Evolutionary conservation across 2,888 invertebrate genomes (phyloP).

Genomic region (Tortrix viridana): DNA sequence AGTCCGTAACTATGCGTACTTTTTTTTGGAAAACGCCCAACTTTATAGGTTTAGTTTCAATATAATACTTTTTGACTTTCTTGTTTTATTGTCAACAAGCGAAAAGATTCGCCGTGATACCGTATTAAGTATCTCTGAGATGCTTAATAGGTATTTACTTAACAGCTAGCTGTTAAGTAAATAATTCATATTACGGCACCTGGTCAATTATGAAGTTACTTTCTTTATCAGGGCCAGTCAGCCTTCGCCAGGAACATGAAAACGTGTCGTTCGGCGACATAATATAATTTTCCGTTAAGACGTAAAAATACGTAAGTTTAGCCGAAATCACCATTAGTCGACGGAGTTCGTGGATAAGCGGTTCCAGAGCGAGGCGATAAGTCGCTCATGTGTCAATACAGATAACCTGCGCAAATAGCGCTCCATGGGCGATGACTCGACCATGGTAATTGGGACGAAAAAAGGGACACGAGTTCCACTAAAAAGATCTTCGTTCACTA

Average conservation of each 20-base stretch:
- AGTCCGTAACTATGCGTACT: no score
- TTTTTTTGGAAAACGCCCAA: no score
- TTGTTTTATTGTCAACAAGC: neutral
- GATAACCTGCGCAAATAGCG: constrained; percentile 75
- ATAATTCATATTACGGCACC: no score
- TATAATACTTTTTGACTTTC: neutral
- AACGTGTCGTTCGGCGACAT: no score
- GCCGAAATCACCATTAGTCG: neutral
- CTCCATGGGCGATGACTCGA: constrained; percentile 67
- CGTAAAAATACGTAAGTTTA: no score
- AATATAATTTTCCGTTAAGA: no score
- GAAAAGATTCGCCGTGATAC: neutral
- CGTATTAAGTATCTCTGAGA: neutral
- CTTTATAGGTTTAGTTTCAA: constrained; percentile 5
- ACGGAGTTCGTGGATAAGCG: constrained; percentile 43
- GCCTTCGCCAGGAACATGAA: no score
- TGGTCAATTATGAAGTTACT: no score
- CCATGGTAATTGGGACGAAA: constrained; percentile 53
- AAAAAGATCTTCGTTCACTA: neutral
- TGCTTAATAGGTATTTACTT: no score
- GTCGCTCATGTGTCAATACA: constrained; percentile 76
- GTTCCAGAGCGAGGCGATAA: constrained; percentile 71
- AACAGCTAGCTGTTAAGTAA: no score
- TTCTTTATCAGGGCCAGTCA: no score
- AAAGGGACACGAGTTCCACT: constrained; percentile 27